Evolutionary conservation across 1,140 invertebrate genomes (phyloP), one percentile per base, ranked within the genome.

Genomic region (Portunus trituberculatus): DNA sequence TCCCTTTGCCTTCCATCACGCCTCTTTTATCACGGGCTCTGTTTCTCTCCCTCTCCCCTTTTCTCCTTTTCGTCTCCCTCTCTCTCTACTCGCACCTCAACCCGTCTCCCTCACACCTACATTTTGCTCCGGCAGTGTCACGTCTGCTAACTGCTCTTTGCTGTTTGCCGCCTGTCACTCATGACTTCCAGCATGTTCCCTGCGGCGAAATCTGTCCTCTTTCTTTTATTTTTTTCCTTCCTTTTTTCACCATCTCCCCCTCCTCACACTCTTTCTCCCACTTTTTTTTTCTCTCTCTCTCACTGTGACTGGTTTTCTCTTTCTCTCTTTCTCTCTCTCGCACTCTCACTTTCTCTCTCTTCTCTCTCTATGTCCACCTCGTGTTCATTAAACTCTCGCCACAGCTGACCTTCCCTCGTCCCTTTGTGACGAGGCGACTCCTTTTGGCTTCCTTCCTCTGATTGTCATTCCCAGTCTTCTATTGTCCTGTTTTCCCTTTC

Each of bases 251-350:
- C 31, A 28, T 88, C 31, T 88, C 87, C 46, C 87, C 28, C 87
- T 88, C 87, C 32, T 87, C 84, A 25, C 28, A n/a, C 87, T 88
- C 87, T 32, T 31, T 39, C 87, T 88, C 31, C 1, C 87, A 25
- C 29, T 39, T n/a, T 39, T 32, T 39, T 25, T 76, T n/a, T 20
- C 25, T 8, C 67, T 8, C 7, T 2, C 1, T 20, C 25, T 76
- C 67, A 1, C 67, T 76, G 39, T 10, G 52, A 59, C 52, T 87
- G 29, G 29, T n/a, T 88, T 29, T 88, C 87, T n/a, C 87, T 88
- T 28, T 32, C 87, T 88, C 87, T 88, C 31, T 88, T 14, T 88
- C 31, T 88, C 87, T 88, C 87, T 39, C 83, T 86, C 83, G 12
- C 83, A 29, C 12, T 86, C 0, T 10, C 3, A 12, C 6, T 76